phyloP scores from a whole-genome alignment of 2,888 invertebrate genomes.

The Pristionchus fissidentatus region DNA sequence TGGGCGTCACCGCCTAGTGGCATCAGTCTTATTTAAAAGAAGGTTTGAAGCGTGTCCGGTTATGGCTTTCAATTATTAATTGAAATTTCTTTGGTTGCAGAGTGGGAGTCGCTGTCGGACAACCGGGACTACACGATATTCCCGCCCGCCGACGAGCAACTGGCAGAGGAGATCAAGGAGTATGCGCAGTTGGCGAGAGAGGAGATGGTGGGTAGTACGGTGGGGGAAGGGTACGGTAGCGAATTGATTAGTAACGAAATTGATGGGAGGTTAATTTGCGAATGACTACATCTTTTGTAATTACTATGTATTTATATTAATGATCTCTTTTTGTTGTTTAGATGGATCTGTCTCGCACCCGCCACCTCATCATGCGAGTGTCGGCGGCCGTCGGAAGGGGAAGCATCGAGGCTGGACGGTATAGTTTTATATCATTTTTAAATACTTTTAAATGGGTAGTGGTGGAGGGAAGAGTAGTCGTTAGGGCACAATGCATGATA shows the following conservation, averaged over 20 bases:
- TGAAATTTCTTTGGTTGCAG: slow-evolving; percentile 49
- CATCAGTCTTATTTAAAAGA: too few species aligned
- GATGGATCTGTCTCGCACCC: slow-evolving; percentile 57
- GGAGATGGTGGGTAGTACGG: slow-evolving; percentile 55
- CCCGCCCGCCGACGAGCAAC: slow-evolving; percentile 51
- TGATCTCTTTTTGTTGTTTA: too few species aligned
- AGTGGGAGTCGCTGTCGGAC: slow-evolving; percentile 57
- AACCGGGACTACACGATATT: slow-evolving; percentile 60
- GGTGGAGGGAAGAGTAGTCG: background rate
- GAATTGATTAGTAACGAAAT: background rate
- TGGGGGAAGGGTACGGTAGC: slow-evolving; percentile 23
- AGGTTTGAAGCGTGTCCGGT: background rate
- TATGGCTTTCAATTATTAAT: too few species aligned
- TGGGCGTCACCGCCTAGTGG: too few species aligned
- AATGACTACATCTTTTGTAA: background rate
- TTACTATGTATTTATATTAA: too few species aligned
- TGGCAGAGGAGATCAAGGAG: slow-evolving; percentile 55
- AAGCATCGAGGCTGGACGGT: slow-evolving; percentile 28
- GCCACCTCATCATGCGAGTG: slow-evolving; percentile 55
- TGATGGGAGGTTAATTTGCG: background rate
- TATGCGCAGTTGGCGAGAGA: slow-evolving; percentile 49
- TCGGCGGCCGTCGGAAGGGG: slow-evolving; percentile 53
- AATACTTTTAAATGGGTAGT: too few species aligned
- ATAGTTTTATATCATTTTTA: background rate
- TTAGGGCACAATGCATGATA: too few species aligned